phyloP scores from a whole-genome alignment of 2,113 vertebrate genomes.

The Mustelus asterias region DNA sequence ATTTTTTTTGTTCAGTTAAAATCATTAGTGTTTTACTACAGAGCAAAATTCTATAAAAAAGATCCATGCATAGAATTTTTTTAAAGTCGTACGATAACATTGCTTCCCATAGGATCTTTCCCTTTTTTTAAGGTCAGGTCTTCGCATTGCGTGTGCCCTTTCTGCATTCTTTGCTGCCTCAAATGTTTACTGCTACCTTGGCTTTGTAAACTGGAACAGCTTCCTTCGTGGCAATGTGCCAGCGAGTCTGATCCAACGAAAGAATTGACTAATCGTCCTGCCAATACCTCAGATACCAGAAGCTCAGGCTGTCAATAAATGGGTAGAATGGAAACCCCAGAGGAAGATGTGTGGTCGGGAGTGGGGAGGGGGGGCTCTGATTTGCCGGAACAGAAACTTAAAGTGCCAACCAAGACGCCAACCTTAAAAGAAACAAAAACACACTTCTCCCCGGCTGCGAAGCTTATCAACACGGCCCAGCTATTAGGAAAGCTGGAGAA shows the following conservation, averaged over 20 bases:
- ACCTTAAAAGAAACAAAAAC: background rate
- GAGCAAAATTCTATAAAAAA: constrained; percentile 37
- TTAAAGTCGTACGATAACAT: constrained; percentile 19
- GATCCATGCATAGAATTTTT: constrained; percentile 35
- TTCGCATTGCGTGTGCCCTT: background rate
- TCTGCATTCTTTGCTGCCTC: background rate
- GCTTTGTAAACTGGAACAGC: background rate
- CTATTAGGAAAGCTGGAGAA: background rate
- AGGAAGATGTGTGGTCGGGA: background rate
- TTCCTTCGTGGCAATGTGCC: background rate
- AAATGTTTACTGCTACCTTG: background rate
- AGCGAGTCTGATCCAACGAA: background rate
- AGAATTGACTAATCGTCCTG: background rate
- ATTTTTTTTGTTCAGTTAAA: constrained; percentile 33
- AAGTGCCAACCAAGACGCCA: background rate
- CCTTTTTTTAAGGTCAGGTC: constrained; percentile 5
- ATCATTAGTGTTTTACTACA: constrained; percentile 36
- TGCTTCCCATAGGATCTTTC: constrained; percentile 19
- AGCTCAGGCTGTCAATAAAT: background rate
- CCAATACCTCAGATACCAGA: background rate
- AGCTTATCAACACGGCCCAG: background rate
- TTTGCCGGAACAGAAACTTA: background rate
- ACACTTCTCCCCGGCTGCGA: background rate
- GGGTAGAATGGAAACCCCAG: background rate
- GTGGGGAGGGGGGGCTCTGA: background rate